phyloP scores from a whole-genome alignment of 2,888 invertebrate species.

The Sympetrum striolatum region DNA sequence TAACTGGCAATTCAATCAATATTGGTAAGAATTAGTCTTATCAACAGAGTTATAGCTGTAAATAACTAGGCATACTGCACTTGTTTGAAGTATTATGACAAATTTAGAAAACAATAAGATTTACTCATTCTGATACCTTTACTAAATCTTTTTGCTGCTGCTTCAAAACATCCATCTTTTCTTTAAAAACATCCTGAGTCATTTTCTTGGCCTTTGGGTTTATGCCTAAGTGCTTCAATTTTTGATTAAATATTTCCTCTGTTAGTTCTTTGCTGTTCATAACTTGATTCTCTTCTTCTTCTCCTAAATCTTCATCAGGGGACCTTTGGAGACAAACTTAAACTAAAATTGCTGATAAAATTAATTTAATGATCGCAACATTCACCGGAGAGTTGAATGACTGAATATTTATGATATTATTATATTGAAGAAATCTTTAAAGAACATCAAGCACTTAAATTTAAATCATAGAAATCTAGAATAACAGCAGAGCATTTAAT shows the following conservation, averaged over 20 bases:
- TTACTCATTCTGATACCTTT: neutral
- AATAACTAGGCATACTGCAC: too few relatives aligned
- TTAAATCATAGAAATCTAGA: neutral
- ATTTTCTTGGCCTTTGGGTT: neutral
- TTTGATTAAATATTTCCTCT: neutral
- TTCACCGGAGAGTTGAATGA: neutral
- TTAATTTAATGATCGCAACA: neutral
- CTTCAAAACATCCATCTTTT: slow-evolving; percentile 18
- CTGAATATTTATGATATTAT: neutral
- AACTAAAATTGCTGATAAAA: neutral
- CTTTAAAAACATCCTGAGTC: slow-evolving; percentile 5
- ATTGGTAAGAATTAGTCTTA: too few relatives aligned
- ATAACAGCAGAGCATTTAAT: neutral
- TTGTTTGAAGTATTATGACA: too few relatives aligned
- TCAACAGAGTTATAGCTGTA: too few relatives aligned
- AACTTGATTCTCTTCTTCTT: neutral
- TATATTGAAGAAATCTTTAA: neutral
- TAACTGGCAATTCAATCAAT: too few relatives aligned
- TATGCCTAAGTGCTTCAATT: neutral
- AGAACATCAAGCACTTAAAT: neutral
- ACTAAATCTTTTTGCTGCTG: neutral
- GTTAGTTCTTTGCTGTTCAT: neutral
- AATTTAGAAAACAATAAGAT: too few relatives aligned
- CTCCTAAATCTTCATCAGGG: neutral
- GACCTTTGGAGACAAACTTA: neutral